Percentiles rank a stretch among this genome's conserved stretches.
phyloP scores from a whole-genome alignment of 2,113 vertebrate species.

The Malurus elegans region DNA sequence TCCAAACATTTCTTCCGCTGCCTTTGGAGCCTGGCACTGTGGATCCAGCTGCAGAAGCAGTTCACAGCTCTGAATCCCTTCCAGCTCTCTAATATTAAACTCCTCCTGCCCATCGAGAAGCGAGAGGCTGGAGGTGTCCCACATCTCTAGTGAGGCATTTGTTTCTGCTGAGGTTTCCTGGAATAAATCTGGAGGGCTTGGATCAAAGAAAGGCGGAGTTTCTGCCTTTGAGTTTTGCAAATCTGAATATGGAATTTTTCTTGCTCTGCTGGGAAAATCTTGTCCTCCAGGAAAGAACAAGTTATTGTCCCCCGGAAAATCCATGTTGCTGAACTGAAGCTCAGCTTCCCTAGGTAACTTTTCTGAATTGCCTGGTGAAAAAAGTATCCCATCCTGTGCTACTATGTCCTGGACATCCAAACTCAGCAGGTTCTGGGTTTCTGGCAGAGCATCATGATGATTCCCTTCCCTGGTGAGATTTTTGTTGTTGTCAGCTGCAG shows the following conservation, averaged over 20 bases:
- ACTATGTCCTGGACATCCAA: not conserved
- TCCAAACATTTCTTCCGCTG: not conserved
- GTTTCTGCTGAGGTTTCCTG: not conserved
- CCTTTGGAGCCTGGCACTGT: not conserved
- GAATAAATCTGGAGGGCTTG: not conserved
- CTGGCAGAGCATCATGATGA: not conserved
- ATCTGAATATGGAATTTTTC: not conserved
- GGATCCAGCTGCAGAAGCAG: not conserved
- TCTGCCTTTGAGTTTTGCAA: not conserved
- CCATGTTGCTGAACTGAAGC: not conserved
- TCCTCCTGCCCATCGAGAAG: not conserved
- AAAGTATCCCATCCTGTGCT: not conserved
- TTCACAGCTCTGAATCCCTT: not conserved
- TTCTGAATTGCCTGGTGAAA: not conserved
- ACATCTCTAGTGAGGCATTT: not conserved
- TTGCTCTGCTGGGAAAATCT: not conserved
- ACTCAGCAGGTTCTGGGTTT: not conserved
- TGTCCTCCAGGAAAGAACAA: not conserved
- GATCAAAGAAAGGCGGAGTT: not conserved
- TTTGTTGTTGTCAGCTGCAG: not conserved
- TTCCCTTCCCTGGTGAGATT: not conserved
- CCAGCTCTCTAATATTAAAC: not conserved
- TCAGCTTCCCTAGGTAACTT: not conserved
- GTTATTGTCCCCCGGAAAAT: not conserved
- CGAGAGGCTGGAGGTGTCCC: not conserved